These are phyloP conservation scores for Spea multiplicata DNA, from an alignment of 2,113 vertebrate genomes.

Conservation along the genomic window DNA sequence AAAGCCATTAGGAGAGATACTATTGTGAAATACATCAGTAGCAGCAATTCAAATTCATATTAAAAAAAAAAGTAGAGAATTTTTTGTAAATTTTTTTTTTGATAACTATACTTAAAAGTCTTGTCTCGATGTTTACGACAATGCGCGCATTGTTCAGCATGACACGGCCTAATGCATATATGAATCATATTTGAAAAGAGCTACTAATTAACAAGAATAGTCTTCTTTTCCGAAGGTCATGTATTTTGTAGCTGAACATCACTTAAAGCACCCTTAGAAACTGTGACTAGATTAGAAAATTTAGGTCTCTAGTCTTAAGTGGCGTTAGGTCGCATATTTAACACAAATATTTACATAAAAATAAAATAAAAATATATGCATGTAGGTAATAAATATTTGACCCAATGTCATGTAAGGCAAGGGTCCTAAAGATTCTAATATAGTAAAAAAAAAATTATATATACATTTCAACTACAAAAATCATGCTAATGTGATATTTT, in stretches of 20 bases:
- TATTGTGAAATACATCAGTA: conserved; percentile 67
- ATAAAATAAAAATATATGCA: background rate
- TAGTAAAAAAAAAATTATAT: too few species aligned
- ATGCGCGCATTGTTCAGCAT: conserved; percentile 74
- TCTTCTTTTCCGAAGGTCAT: conserved; percentile 83
- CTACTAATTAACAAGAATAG: conserved; percentile 95
- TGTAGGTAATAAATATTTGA: background rate
- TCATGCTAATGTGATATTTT: background rate
- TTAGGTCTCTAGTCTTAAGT: conserved; percentile 66
- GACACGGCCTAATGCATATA: conserved; percentile 87
- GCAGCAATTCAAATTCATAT: conserved; percentile 77
- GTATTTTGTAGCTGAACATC: conserved; percentile 67
- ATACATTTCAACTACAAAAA: too few species aligned
- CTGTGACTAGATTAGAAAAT: conserved; percentile 74
- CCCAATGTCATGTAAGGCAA: background rate
- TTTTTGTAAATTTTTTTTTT: conserved; percentile 75
- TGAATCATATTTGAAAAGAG: conserved; percentile 83
- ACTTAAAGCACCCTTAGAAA: conserved; percentile 63
- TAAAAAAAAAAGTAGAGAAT: conserved; percentile 68
- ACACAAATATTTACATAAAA: conserved; percentile 4
- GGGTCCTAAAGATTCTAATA: conserved; percentile 15
- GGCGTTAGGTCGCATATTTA: conserved; percentile 61
- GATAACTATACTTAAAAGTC: conserved; percentile 73
- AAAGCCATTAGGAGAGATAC: conserved; percentile 90
- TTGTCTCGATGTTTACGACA: conserved; percentile 76